Evolutionary conservation across 2,888 invertebrate species (phyloP), one percentile per base, ranked within the genome.

Genomic region (Phlogophora meticulosa): DNA sequence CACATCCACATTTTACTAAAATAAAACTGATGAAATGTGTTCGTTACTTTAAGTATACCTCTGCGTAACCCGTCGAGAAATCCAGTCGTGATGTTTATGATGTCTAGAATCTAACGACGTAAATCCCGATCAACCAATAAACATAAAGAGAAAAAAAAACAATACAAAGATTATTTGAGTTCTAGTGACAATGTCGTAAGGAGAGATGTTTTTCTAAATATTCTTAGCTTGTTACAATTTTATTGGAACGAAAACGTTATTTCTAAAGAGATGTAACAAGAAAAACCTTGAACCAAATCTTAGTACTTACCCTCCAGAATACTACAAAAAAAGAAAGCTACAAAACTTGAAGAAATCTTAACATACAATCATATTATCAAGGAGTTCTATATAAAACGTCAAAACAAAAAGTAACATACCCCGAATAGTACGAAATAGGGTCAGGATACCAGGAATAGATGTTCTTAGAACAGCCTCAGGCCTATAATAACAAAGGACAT

Each of bases 391-490:
- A 72, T 76, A 63, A 76, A 65, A 63, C 40, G 43, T 61, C 65
- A 52, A 63, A 72, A 76, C 77, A 72, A 61, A 58, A 69, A n/a
- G 56, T 51, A 45, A 63, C 49, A 59, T 48, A 63, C 36, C 46
- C 61, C 22, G 34, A 38, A 49, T 55, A 60, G 42, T 38, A 59
- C 20, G 34, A 66, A 66, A 58, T 60, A 71, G 60, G 76, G 66
- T 55, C 57, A 59, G 36, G 20, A 45, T 32, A 24, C 61, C 15
- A 9, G 28, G 46, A 68, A 72, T 78, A 58, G 52, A 66, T 71
- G 75, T 75, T 74, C 40, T 45, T 10, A 56, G 60, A 52, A 77
- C 58, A 17, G 80, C 80, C 78, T 46, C 36, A 17, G 49, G 81
- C 59, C 22, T 48, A 13, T 10, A 7, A 7, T 10, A 10, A 4